A percentile compares a stretch with the other conserved stretches of the same genome.
phyloP scores from a whole-genome alignment of 2,113 vertebrate genomes.

The Atherinomorus stipes region DNA sequence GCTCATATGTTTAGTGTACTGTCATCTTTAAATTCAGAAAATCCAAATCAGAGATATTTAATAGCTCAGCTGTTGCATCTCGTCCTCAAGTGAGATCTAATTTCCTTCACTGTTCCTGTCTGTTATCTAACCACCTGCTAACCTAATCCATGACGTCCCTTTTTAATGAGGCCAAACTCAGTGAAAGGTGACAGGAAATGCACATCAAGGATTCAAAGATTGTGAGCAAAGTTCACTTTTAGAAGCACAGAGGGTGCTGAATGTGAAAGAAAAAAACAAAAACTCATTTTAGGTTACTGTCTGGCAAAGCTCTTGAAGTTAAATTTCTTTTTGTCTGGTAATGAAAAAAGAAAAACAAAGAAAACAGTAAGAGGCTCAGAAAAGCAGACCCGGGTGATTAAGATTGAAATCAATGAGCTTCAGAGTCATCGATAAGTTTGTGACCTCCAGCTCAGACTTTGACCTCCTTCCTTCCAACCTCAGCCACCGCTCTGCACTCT shows the following conservation, averaged over 20 bases:
- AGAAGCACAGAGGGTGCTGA: not conserved
- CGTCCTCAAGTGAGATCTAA: not conserved
- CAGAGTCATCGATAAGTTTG: conserved; percentile 8
- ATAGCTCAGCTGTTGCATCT: not conserved
- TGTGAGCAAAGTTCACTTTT: not conserved
- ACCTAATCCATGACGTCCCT: not conserved
- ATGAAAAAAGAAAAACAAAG: not conserved
- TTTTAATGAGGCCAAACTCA: not conserved
- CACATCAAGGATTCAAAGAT: conserved; percentile 6
- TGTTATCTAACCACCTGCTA: not conserved
- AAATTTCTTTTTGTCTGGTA: not conserved
- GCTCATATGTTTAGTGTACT: too few relatives aligned
- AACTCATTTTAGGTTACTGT: not conserved
- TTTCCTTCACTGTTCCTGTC: not conserved
- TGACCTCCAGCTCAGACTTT: conserved; percentile 53
- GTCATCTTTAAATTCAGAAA: not conserved
- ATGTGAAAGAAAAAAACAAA: not conserved
- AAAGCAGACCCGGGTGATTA: not conserved
- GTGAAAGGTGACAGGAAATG: conserved; percentile 21
- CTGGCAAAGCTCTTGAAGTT: not conserved
- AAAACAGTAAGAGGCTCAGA: not conserved
- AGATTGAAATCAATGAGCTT: conserved; percentile 9
- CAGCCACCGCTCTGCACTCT: not conserved
- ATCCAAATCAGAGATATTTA: not conserved
- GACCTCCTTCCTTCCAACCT: conserved; percentile 54